A percentile compares a stretch with the other conserved stretches of the same genome.
Evolutionary conservation across 2,888 invertebrate species (phyloP).

Genomic region (Aethes cnicana): DNA sequence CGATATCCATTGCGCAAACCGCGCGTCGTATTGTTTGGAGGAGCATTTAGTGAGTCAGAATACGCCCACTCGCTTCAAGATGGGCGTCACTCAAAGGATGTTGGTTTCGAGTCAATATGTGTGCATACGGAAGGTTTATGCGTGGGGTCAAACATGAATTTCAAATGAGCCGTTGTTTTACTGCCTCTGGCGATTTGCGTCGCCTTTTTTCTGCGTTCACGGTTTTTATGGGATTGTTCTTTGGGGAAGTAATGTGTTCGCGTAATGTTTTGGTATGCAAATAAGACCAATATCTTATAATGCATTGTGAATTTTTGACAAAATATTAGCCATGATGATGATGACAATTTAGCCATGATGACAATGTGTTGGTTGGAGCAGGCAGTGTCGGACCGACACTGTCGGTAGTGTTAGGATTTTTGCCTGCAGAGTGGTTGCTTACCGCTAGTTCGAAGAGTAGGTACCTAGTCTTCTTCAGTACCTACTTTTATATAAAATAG

Average conservation of each 20-base stretch:
- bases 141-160: constrained; percentile 26
- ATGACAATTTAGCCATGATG: too few species aligned
- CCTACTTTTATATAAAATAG: too few species aligned
- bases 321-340: too few species aligned
- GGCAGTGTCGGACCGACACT: too few species aligned
- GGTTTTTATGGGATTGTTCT: constrained; percentile 3
- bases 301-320: too few species aligned
- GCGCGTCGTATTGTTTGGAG: constrained; percentile 49
- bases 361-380: too few species aligned
- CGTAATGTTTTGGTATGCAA: too few species aligned
- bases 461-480: too few species aligned
- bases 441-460: too few species aligned
- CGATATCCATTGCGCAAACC: constrained; percentile 52
- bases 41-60: constrained; percentile 44
- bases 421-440: too few species aligned
- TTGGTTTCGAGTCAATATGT: constrained; percentile 28
- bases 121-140: constrained; percentile 28
- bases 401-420: too few species aligned
- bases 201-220: constrained; percentile 2
- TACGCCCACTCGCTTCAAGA: constrained; percentile 42
- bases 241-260: constrained; percentile 1
- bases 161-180: constrained; percentile 26
- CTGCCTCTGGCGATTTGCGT: constrained; percentile 15
- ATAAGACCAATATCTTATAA: too few species aligned
- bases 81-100: constrained; percentile 33